Evolutionary conservation across 2,113 vertebrate genomes (phyloP).

Genomic region (Gymnogyps californianus): DNA sequence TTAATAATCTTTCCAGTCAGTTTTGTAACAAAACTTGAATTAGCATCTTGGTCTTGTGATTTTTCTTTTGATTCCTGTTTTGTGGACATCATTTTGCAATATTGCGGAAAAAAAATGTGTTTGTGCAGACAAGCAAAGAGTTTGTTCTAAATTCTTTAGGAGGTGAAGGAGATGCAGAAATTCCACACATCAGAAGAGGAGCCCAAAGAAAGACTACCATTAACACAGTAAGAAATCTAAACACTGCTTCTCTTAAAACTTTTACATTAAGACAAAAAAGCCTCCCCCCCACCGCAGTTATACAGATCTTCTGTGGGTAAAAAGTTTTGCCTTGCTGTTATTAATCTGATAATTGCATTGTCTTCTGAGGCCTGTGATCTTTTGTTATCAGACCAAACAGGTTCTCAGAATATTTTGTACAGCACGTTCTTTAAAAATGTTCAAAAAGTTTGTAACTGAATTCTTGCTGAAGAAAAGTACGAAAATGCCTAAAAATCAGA

Average conservation of each 20-base stretch:
- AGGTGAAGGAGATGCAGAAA: not conserved
- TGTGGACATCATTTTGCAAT: not conserved
- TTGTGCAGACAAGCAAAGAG: not conserved
- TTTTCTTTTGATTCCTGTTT: not conserved
- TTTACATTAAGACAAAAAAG: not conserved
- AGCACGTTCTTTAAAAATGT: not conserved
- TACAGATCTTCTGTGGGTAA: not conserved
- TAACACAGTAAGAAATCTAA: not conserved
- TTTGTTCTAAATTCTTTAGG: not conserved
- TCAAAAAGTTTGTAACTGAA: not conserved
- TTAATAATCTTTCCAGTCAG: not conserved
- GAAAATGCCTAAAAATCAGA: not conserved
- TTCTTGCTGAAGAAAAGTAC: not conserved
- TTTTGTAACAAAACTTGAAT: not conserved
- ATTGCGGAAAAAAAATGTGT: rapidly evolving
- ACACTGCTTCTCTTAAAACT: not conserved
- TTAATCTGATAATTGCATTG: not conserved
- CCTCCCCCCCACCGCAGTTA: not conserved
- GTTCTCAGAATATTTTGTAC: not conserved
- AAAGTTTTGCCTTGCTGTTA: not conserved
- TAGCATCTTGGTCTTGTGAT: not conserved
- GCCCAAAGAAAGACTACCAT: not conserved
- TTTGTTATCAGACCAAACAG: not conserved
- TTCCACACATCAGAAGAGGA: not conserved
- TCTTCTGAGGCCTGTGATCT: not conserved